phyloP scores from a whole-genome alignment of 53 echinoderm and acorn worm genomes.

The Echinarachnius parma region DNA sequence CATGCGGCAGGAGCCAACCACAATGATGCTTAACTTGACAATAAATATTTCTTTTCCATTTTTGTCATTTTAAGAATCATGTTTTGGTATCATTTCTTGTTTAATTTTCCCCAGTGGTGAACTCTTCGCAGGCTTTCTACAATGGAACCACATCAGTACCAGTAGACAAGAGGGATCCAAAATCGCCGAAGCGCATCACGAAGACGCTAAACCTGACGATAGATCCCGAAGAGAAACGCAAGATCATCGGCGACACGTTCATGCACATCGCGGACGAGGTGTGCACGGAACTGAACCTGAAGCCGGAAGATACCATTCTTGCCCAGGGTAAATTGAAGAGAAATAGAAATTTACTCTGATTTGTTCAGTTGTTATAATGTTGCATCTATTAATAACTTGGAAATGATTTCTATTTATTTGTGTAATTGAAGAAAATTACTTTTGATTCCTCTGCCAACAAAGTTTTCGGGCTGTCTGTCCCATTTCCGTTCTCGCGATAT shows the following conservation, averaged over 20 bases:
- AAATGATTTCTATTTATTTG: too few species aligned
- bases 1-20: background rate
- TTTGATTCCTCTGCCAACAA: too few species aligned
- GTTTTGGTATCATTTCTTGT: too few species aligned
- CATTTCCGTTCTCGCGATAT: too few species aligned
- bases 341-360: too few species aligned
- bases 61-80: background rate
- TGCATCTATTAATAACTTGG: too few species aligned
- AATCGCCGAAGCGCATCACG: constrained; percentile 66
- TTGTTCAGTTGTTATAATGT: too few species aligned
- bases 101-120: constrained; percentile 67
- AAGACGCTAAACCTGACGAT: constrained; percentile 81
- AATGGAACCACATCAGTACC: constrained; percentile 83
- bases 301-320: constrained; percentile 87
- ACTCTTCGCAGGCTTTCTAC: constrained; percentile 85
- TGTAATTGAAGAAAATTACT: too few species aligned
- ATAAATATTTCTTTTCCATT: background rate
- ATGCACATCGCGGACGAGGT: constrained; percentile 92
- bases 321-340: constrained; percentile 94
- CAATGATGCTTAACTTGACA: background rate
- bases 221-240: constrained; percentile 88
- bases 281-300: constrained; percentile 84
- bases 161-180: constrained; percentile 68
- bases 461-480: too few species aligned
- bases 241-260: constrained; percentile 92